Percentiles rank a stretch among this genome's conserved stretches.
Evolutionary conservation across 2,113 vertebrate genomes (phyloP).

Genomic region (Rana temporaria): DNA sequence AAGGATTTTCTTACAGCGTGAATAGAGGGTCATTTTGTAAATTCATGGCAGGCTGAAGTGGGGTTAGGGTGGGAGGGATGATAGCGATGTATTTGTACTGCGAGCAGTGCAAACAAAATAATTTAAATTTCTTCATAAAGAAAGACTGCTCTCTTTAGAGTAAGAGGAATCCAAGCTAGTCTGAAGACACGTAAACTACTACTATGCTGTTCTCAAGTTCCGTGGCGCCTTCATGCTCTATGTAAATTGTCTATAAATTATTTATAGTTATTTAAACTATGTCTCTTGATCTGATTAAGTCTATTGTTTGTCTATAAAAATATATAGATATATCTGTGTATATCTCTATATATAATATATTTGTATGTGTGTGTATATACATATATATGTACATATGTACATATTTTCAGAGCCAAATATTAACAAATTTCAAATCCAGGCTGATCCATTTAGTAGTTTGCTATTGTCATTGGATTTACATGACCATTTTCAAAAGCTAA

Average conservation of each 20-base stretch:
- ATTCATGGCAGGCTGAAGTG: constrained; percentile 69
- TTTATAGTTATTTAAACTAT: constrained; percentile 82
- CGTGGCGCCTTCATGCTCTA: constrained; percentile 66
- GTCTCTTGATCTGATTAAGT: constrained; percentile 64
- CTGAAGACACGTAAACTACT: constrained; percentile 65
- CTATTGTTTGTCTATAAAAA: constrained; percentile 39
- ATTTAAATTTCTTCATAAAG: constrained; percentile 86
- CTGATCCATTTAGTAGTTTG: neutral
- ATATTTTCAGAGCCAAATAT: constrained; percentile 54
- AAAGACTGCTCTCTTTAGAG: constrained; percentile 73
- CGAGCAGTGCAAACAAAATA: constrained; percentile 88
- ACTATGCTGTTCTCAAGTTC: constrained; percentile 71
- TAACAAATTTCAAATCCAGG: neutral
- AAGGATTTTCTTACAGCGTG: constrained; percentile 82
- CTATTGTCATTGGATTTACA: neutral
- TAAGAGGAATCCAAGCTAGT: constrained; percentile 65
- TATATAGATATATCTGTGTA: constrained; percentile 28
- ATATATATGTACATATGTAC: constrained; percentile 49
- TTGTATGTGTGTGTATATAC: constrained; percentile 41
- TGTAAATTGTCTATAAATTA: constrained; percentile 75
- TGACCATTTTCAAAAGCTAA: constrained; percentile 12
- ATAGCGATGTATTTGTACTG: constrained; percentile 81
- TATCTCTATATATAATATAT: constrained; percentile 45
- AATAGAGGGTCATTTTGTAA: constrained; percentile 84
- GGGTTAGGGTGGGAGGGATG: constrained; percentile 16